Evolutionary conservation across 2,113 vertebrate species (phyloP).

Genomic region (Sinocyclocheilus maitianheensis): DNA sequence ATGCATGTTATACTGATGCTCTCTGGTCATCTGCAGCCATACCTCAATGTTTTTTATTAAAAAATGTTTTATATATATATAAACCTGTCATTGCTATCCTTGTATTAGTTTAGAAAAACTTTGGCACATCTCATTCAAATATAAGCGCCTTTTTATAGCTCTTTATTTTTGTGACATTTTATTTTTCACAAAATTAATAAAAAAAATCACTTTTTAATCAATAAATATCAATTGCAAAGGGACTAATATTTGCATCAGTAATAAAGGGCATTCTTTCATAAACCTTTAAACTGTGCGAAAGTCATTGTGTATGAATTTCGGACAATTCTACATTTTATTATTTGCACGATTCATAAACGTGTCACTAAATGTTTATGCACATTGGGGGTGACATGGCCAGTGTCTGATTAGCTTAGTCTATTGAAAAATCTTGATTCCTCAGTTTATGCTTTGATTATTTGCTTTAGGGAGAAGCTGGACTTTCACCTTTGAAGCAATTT

Average conservation of each 20-base stretch:
- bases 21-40: slow-evolving; percentile 45
- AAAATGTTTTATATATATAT: not conserved
- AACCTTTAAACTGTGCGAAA: slow-evolving; percentile 63
- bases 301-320: slow-evolving; percentile 65
- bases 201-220: slow-evolving; percentile 61
- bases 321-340: not conserved
- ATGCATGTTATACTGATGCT: slow-evolving; percentile 66
- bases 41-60: slow-evolving; percentile 59
- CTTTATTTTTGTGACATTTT: slow-evolving; percentile 63
- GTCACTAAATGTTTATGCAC: not conserved
- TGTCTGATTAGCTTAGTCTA: slow-evolving; percentile 1
- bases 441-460: not conserved
- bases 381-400: too few species aligned
- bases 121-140: slow-evolving; percentile 70
- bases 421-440: not conserved
- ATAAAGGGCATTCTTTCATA: slow-evolving; percentile 72
- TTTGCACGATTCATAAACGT: not conserved
- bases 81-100: slow-evolving; percentile 57
- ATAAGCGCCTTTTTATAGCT: slow-evolving; percentile 62
- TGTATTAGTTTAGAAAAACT: slow-evolving; percentile 63
- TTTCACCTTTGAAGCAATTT: not conserved
- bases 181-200: slow-evolving; percentile 59
- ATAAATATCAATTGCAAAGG: slow-evolving; percentile 51
- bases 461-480: not conserved
- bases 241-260: slow-evolving; percentile 66